Evolutionary conservation across 2,888 invertebrate genomes (phyloP).

Genomic region (Tachina lurida): DNA sequence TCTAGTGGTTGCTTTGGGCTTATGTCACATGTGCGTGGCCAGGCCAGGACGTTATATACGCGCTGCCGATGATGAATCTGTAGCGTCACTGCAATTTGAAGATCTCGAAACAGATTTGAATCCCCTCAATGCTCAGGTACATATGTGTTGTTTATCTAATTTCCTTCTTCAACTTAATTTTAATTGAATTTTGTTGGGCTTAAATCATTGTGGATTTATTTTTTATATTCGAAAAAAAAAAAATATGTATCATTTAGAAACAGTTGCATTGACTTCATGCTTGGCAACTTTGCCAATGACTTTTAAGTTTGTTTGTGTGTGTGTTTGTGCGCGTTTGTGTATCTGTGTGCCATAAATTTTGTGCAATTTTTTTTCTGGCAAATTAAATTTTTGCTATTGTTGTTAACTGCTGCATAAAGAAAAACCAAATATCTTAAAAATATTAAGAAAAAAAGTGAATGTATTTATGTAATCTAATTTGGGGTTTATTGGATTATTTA

Average conservation of each 20-base stretch:
- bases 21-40: slow-evolving; percentile 76
- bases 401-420: neutral
- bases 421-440: neutral
- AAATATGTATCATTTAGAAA: neutral
- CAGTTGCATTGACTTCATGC: slow-evolving; percentile 31
- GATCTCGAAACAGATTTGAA: slow-evolving; percentile 78
- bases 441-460: slow-evolving; percentile 30
- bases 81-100: slow-evolving; percentile 73
- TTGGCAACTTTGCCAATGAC: slow-evolving; percentile 25
- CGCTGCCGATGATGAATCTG: slow-evolving; percentile 76
- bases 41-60: slow-evolving; percentile 78
- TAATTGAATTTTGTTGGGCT: slow-evolving; percentile 12
- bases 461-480: slow-evolving; percentile 4
- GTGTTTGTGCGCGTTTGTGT: slow-evolving; percentile 1
- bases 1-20: slow-evolving; percentile 74
- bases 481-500: slow-evolving; percentile 13
- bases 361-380: neutral
- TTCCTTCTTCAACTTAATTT: neutral
- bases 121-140: slow-evolving; percentile 82
- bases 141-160: slow-evolving; percentile 60
- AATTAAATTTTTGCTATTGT: neutral
- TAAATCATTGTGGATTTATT: slow-evolving; percentile 10
- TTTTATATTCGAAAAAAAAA: neutral
- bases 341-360: neutral
- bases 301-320: neutral